Evolutionary conservation across 2,113 vertebrate species (phyloP), one percentile per base, ranked within the genome.

Genomic region (Ageneiosus marmoratus): DNA sequence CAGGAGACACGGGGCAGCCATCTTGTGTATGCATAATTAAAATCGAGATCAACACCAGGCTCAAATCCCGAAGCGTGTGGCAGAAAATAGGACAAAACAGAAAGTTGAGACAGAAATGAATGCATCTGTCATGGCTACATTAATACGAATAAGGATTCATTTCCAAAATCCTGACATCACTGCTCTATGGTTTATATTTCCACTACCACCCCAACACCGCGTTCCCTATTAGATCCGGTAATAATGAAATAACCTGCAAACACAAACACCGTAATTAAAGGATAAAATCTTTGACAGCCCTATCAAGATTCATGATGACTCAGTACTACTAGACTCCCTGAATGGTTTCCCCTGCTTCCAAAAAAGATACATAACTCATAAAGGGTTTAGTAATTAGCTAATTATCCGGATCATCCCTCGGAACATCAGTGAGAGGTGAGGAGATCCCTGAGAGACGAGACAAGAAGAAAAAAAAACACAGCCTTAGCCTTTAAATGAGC

Each of bases 401-500:
- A 77, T n/a, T 8, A 77, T 27, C 34, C 46, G n/a, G 13, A 62
- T 75, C 73, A 20, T 29, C 70, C 9, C 3, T 29, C 70, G 3
- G 46, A 48, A 29, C 46, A 29, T 53, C 53, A n/a, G 5, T 44
- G 34, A n/a, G 37, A 79, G 77, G 16, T 34, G 29, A 76, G n/a
- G n/a, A 37, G 55, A 78, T 44, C 34, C 34, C 55, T 27, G 41
- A 60, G 41, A 78, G 44, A 2, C 1, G 27, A 78, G 70, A 83
- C 79, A 78, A 77, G 5, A 41, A 41, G 10, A 50, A 15, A 50
- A 50, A 50, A 51, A 84, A 55, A 32, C 77, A 77, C 10, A 74
- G 51, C 78, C 51, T 51, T 41, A 29, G 73, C 72, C 79, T 73
- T 34, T 9, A 34, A 67, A 84, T 81, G 76, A 84, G 62, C 69